A percentile compares a stretch with the other conserved stretches of the same genome.
These are phyloP conservation scores for Parapristionchus giblindavisi DNA, from an alignment of 2,888 invertebrate species.

Conservation along the genomic window DNA sequence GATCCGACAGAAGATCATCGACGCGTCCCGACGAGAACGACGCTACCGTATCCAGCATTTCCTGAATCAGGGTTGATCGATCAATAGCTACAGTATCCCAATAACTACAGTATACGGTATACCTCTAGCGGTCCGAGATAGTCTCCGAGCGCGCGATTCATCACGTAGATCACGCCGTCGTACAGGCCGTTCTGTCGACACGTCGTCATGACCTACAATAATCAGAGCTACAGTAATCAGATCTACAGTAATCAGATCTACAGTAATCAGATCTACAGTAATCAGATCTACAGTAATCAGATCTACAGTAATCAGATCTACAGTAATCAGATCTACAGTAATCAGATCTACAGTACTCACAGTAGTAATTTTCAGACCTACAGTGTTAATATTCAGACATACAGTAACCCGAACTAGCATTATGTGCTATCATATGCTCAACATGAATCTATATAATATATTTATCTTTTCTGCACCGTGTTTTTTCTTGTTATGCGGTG, in stretches of 20 bases:
- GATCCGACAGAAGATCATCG: slow-evolving; percentile 69
- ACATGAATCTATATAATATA: no score
- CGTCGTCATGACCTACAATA: slow-evolving; percentile 74
- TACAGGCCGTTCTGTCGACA: slow-evolving; percentile 77
- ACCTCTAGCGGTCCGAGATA: slow-evolving; percentile 81
- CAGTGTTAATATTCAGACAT: no score
- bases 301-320: no score
- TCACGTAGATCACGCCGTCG: slow-evolving; percentile 81
- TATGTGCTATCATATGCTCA: no score
- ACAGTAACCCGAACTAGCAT: no score
- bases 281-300: not conserved
- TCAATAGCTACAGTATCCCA: not conserved
- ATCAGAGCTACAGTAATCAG: not conserved
- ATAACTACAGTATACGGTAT: not conserved
- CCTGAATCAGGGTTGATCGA: slow-evolving; percentile 48
- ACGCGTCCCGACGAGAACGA: slow-evolving; percentile 47
- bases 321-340: no score
- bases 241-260: not conserved
- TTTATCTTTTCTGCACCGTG: no score
- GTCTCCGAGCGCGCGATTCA: slow-evolving; percentile 81
- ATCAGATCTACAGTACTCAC: no score
- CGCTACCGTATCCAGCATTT: slow-evolving; percentile 63
- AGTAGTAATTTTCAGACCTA: no score
- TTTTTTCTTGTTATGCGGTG: no score
- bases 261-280: not conserved